phyloP scores from a whole-genome alignment of 2,113 vertebrate species.

The Bettongia penicillata region DNA sequence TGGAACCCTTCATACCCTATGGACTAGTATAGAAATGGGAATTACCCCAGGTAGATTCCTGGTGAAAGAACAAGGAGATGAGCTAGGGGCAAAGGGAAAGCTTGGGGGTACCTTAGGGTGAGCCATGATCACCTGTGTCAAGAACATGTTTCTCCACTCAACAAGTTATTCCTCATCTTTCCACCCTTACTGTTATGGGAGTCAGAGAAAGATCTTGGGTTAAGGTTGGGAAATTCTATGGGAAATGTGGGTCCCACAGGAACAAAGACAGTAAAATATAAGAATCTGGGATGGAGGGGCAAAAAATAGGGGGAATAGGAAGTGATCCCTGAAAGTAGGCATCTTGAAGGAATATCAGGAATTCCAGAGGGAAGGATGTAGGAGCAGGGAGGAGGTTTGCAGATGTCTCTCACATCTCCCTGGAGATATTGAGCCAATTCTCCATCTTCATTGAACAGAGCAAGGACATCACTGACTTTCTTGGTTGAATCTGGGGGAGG shows the following conservation, averaged over 20 bases:
- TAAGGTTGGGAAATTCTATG: not conserved
- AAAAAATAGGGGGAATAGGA: not conserved
- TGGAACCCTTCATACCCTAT: slow-evolving; percentile 89
- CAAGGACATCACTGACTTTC: slow-evolving; percentile 93
- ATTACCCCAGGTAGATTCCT: slow-evolving; percentile 46
- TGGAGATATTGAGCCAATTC: slow-evolving; percentile 85
- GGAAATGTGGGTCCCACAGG: slow-evolving; percentile 29
- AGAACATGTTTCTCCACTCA: slow-evolving; percentile 26
- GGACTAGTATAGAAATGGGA: slow-evolving; percentile 79
- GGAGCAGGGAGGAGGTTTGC: not conserved
- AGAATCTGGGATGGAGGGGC: not conserved
- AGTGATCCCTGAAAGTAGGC: slow-evolving; percentile 12
- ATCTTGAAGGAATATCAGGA: not conserved
- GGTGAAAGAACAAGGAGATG: not conserved
- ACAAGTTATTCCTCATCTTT: not conserved
- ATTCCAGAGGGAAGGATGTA: slow-evolving; percentile 35
- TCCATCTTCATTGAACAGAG: slow-evolving; percentile 88
- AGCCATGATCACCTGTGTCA: slow-evolving; percentile 7
- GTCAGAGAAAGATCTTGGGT: not conserved
- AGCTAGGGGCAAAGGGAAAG: not conserved
- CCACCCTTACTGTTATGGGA: not conserved
- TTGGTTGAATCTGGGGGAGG: slow-evolving; percentile 87
- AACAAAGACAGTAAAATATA: slow-evolving; percentile 25
- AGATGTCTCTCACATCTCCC: slow-evolving; percentile 88
- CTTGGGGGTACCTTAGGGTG: slow-evolving; percentile 23